phyloP scores from a whole-genome alignment of 2,888 invertebrate species.

The Ichneumoninae sp. region DNA sequence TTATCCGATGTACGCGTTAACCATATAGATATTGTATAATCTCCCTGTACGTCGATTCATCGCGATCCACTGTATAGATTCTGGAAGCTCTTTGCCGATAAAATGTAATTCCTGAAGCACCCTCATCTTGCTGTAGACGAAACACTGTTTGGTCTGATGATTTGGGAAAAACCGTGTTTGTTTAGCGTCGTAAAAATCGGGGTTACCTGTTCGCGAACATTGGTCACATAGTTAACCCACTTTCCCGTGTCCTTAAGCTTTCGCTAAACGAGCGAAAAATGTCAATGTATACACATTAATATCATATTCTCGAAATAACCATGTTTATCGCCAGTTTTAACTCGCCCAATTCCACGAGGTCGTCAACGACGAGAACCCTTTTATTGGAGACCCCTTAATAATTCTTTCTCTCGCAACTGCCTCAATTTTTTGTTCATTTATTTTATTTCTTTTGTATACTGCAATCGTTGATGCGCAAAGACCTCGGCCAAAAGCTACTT shows the following conservation, averaged over 20 bases:
- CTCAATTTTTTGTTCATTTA: neutral
- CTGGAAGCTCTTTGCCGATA: neutral
- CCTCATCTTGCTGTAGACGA: neutral
- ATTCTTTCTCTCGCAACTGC: no score
- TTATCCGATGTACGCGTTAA: constrained; percentile 3
- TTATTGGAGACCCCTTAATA: no score
- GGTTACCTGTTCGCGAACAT: no score
- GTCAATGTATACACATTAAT: no score
- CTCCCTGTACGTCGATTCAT: neutral
- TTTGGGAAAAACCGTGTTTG: neutral
- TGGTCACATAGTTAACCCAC: no score
- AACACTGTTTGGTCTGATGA: neutral
- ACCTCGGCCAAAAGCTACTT: neutral
- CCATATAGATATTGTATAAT: constrained; percentile 1
- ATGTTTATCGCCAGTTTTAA: no score
- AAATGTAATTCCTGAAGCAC: neutral
- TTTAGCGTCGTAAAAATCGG: neutral
- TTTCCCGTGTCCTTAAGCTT: no score
- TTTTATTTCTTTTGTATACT: neutral
- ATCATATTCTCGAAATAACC: no score
- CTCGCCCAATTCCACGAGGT: no score
- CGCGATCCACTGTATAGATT: neutral
- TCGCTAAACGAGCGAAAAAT: no score
- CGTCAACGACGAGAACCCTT: no score
- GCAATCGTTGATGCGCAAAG: neutral